A percentile compares a stretch with the other conserved stretches of the same genome.
Conservation (phyloP, 2,113 vertebrate genomes). For the Xenopus borealis region DNA sequence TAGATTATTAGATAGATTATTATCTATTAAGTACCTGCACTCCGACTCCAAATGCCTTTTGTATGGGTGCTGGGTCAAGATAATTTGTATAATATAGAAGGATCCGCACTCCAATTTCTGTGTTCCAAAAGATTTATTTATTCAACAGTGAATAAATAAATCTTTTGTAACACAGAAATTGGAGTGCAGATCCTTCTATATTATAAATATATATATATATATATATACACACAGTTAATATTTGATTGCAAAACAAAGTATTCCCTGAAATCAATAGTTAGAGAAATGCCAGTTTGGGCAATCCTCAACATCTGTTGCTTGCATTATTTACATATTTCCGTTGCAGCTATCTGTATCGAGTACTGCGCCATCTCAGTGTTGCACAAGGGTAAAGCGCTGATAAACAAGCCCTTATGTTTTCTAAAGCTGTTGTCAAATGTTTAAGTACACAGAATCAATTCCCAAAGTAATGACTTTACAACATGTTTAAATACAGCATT, state of each 20-base stretch:
- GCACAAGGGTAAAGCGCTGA: neutral
- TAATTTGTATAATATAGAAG: too few relatives aligned
- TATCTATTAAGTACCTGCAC: too few relatives aligned
- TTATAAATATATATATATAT: too few relatives aligned
- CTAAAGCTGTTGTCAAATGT: neutral
- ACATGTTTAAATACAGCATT: neutral
- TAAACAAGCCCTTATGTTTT: conserved; percentile 12
- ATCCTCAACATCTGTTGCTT: conserved; percentile 14
- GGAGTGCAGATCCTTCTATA: too few relatives aligned
- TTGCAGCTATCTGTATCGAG: neutral
- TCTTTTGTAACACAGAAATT: too few relatives aligned
- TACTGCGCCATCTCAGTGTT: neutral
- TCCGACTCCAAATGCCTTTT: too few relatives aligned
- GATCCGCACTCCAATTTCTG: too few relatives aligned
- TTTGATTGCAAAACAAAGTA: neutral
- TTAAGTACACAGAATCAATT: neutral
- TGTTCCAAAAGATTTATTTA: too few relatives aligned
- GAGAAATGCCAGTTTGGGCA: neutral
- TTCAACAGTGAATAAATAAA: too few relatives aligned
- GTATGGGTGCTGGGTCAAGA: too few relatives aligned
- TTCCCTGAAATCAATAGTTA: neutral
- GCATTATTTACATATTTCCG: conserved; percentile 14
- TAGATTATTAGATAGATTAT: too few relatives aligned
- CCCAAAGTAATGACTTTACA: neutral
- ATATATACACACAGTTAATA: too few relatives aligned